Conservation (phyloP, 2,797 vertebrate species). For the Moxostoma hubbsi region DNA sequence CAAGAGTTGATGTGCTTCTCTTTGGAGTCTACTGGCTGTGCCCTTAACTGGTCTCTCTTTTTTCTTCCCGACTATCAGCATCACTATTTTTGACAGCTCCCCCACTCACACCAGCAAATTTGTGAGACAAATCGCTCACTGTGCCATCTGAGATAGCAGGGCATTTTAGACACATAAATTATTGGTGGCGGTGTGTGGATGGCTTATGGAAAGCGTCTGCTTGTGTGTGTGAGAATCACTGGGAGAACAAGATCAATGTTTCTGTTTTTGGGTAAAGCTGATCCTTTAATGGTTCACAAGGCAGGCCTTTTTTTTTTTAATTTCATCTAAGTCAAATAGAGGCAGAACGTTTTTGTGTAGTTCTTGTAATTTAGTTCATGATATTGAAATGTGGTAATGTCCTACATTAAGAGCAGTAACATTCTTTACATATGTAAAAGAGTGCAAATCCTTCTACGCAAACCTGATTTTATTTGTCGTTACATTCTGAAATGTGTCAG, state of each 20-base stretch:
- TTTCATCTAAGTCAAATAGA: constrained; percentile 26
- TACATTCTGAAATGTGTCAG: no score
- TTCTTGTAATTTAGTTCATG: no score
- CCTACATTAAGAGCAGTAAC: no score
- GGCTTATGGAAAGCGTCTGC: not conserved
- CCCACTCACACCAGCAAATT: constrained; percentile 41
- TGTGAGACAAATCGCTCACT: constrained; percentile 47
- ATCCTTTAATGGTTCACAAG: constrained; percentile 19
- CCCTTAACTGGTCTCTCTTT: constrained; percentile 10
- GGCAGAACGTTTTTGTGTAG: not conserved
- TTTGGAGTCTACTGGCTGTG: constrained; percentile 34
- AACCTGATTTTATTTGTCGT: no score
- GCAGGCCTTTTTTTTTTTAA: constrained; percentile 19
- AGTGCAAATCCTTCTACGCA: no score
- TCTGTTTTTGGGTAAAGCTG: constrained; percentile 14
- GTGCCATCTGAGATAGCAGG: constrained; percentile 40
- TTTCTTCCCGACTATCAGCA: constrained; percentile 15
- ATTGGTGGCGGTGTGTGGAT: not conserved
- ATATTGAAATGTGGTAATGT: no score
- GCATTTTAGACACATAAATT: constrained; percentile 40
- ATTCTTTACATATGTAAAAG: no score
- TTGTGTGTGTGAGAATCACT: constrained; percentile 12
- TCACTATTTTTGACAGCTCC: constrained; percentile 49
- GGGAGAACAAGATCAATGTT: constrained; percentile 35
- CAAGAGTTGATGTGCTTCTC: constrained; percentile 25